These are phyloP conservation scores for Lipotes vexillifer DNA, from an alignment of 2,113 vertebrate species.

Conservation along the genomic window DNA sequence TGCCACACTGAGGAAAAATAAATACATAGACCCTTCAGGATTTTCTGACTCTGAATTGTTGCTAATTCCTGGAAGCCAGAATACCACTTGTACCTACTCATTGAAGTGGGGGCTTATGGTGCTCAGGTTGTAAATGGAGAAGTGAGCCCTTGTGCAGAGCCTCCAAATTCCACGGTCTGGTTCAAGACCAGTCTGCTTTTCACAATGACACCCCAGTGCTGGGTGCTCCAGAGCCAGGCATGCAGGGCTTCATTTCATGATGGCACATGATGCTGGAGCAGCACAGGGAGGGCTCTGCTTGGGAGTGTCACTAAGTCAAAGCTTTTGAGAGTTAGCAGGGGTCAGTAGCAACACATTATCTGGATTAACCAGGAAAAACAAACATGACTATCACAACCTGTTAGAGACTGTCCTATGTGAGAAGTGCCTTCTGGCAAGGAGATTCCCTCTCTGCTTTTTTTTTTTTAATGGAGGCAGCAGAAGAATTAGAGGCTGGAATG, in stretches of 20 bases:
- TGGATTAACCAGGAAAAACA: neutral
- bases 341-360: neutral
- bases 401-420: neutral
- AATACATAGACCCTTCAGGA: neutral
- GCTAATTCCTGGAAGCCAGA: neutral
- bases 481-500: neutral
- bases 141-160: neutral
- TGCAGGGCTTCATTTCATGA: neutral
- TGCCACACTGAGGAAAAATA: neutral
- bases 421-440: neutral
- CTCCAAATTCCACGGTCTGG: neutral
- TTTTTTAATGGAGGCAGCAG: neutral
- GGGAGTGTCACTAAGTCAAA: neutral
- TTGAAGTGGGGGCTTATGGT: neutral
- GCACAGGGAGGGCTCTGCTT: neutral
- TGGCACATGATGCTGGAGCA: neutral
- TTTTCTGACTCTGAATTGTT: neutral
- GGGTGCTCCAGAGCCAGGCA: neutral
- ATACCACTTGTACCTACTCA: too few species aligned
- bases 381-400: neutral
- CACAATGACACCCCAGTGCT: too few species aligned
- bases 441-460: neutral
- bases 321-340: neutral
- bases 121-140: neutral
- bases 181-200: neutral